Base-by-base conservation (phyloP, 2,888 invertebrate genomes). In the Drosophila diplacantha region DNA sequence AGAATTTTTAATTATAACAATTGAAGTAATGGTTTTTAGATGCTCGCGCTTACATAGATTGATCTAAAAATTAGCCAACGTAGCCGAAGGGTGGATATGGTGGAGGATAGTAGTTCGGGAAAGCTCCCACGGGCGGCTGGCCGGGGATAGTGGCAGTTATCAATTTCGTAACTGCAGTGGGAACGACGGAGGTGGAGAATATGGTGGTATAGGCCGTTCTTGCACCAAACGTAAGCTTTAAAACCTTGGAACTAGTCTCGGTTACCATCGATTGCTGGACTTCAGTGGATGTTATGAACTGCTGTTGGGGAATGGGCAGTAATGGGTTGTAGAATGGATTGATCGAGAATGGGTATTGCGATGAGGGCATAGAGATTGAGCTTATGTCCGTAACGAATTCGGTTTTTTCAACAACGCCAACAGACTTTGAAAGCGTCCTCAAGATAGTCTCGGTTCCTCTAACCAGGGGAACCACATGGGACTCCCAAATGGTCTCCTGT, bases 221-320 rank as follows among this genome's bases (percentile, higher is more conserved):
- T 32, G 96, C 96, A n/a, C 96, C 96, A 85, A 96, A 96, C 12
- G 95, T 96, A 73, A 96, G 89, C 87, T 96, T 95, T 67, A 96
- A 89, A 52, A 96, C 90, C 88, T 95, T 93, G 76, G 95, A 95
- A 69, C 94, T 92, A 0, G 95, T 95, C 71, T 93, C 91, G 2
- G 93, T 94, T 14, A 95, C 91, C 76, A 94, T 89, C 0, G 95
- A 95, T 82, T 94, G 94, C 62, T 94, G 91, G 24, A 96, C 91
- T n/a, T 95, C 90, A 0, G 95, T 95, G 0, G 95, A 93, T 11
- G 94, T 94, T 26, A 94, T 94, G 85, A 92, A 93, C 76, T 94
- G 94, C 43, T 91, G 93, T 67, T 91, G 92, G 24, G 89, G 92
- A 34, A 90, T 90, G 22, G 91, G 92, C 46, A 92, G 87, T 2